These are phyloP conservation scores for Barnardius zonarius DNA, from an alignment of 2,113 vertebrate species.

Conservation along the genomic window DNA sequence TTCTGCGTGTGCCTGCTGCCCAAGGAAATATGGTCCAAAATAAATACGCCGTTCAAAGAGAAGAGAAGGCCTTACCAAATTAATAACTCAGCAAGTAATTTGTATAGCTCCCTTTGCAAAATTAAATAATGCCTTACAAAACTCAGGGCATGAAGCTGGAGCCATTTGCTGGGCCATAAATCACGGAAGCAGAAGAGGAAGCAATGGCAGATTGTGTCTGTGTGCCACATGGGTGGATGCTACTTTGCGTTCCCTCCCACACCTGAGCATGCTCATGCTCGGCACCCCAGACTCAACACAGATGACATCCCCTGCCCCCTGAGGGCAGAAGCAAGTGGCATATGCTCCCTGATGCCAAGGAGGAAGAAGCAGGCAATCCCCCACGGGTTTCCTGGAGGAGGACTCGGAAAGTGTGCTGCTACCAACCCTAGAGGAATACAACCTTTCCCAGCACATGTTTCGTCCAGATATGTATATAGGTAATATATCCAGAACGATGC, in stretches of 20 bases:
- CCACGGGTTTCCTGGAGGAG: rapidly evolving
- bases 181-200: neutral
- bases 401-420: rapidly evolving
- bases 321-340: neutral
- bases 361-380: neutral
- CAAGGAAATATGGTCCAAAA: neutral
- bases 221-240: neutral
- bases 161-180: neutral
- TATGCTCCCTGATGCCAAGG: neutral
- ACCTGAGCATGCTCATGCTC: rapidly evolving
- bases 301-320: neutral
- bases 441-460: neutral
- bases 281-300: rapidly evolving
- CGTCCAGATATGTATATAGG: rapidly evolving
- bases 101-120: neutral
- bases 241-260: neutral
- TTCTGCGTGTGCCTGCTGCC: neutral
- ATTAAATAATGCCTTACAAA: neutral
- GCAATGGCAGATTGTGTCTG: rapidly evolving
- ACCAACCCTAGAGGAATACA: neutral
- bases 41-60: neutral
- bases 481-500: neutral
- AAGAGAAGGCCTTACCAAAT: neutral
- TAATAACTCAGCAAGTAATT: neutral
- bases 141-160: neutral